Percentiles rank a stretch among this genome's conserved stretches.
Conservation (phyloP, 2,888 invertebrate genomes). For the Girardia tigrina region DNA sequence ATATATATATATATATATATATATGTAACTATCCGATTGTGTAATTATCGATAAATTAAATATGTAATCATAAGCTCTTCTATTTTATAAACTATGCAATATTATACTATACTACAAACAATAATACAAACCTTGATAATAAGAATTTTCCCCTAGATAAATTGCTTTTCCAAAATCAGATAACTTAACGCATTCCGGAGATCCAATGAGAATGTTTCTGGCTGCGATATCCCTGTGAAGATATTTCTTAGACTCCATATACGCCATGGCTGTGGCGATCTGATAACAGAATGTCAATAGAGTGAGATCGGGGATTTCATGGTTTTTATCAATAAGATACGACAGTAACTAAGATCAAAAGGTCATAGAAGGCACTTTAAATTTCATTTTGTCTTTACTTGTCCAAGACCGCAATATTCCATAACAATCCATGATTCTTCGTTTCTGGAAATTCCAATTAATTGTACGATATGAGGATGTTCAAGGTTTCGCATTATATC, state of each 20-base stretch:
- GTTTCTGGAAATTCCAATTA: neutral
- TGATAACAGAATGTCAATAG: neutral
- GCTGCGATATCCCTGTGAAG: neutral
- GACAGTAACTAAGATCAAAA: neutral
- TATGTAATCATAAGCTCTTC: no score
- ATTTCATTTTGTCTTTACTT: neutral
- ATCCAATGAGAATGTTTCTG: neutral
- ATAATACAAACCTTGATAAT: neutral
- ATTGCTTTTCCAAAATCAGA: neutral
- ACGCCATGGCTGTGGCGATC: neutral
- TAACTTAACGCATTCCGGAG: neutral
- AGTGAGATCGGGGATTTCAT: neutral
- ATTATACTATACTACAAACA: no score
- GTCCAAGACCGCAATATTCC: neutral
- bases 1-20: no score
- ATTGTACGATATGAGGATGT: neutral
- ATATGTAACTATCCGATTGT: no score
- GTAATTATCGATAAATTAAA: no score
- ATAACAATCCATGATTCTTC: neutral
- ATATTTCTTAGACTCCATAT: neutral
- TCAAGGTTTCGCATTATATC: neutral
- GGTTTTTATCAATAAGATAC: neutral
- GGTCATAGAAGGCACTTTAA: neutral
- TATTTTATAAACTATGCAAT: no score
- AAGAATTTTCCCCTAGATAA: neutral